Conservation (phyloP, 2,797 vertebrate genomes). For the Oryzias dopingdopingensis region DNA sequence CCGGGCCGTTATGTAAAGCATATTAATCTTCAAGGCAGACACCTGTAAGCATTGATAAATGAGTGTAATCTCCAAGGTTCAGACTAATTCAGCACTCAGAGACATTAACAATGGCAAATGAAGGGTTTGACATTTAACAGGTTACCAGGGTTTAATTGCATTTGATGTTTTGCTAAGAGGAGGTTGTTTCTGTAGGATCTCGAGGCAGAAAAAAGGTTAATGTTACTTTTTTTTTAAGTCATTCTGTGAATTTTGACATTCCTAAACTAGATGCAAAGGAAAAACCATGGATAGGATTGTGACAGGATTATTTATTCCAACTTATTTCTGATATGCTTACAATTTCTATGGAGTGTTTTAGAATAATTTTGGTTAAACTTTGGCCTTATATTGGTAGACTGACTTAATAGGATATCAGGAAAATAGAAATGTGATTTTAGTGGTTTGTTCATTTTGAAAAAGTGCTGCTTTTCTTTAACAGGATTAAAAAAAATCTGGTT, state of each 20-base stretch:
- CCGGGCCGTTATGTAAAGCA: fast-evolving
- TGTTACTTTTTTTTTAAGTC: no score
- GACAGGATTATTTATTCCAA: no score
- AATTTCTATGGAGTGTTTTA: no score
- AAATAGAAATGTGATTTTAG: not conserved
- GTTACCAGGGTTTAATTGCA: conserved; percentile 41
- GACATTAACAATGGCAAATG: conserved; percentile 19
- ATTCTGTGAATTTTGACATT: no score
- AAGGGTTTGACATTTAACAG: conserved; percentile 50
- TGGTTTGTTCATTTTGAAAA: conserved; percentile 1
- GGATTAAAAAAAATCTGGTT: conserved; percentile 89
- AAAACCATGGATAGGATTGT: no score
- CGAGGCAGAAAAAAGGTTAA: no score
- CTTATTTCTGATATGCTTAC: no score
- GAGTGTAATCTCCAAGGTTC: conserved; percentile 9
- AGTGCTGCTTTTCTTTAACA: conserved; percentile 59
- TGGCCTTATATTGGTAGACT: no score
- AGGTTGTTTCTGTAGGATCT: not conserved
- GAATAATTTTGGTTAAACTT: no score
- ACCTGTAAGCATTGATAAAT: conserved; percentile 37
- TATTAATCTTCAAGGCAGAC: not conserved
- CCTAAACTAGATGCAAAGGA: no score
- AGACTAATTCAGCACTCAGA: conserved; percentile 20
- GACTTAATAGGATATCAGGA: not conserved
- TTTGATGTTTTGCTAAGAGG: conserved; percentile 6